phyloP scores from a whole-genome alignment of 2,113 vertebrate species.

The Esox niger region DNA sequence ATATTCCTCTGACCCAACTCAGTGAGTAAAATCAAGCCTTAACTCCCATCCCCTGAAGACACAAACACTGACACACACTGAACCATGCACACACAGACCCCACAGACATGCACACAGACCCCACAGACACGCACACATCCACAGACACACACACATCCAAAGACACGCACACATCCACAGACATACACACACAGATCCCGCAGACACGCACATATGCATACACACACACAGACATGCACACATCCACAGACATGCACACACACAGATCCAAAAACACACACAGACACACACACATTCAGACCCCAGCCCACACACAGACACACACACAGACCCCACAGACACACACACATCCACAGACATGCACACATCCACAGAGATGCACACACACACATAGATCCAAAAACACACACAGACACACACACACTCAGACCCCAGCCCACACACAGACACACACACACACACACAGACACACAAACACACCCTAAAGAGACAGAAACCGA shows the following conservation, averaged over 20 bases:
- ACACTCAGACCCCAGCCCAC: background rate
- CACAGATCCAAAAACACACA: background rate
- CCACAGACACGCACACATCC: too few species aligned
- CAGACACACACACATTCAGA: background rate
- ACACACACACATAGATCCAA: slow-evolving; percentile 23
- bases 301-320: slow-evolving; percentile 1
- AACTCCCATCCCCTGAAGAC: background rate
- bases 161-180: background rate
- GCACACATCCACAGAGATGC: slow-evolving; percentile 5
- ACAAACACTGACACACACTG: background rate
- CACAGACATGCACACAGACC: too few species aligned
- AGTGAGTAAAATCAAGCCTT: slow-evolving; percentile 5
- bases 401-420: background rate
- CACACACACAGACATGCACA: slow-evolving; percentile 12
- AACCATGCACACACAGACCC: too few species aligned
- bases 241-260: slow-evolving; percentile 22
- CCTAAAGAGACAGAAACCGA: background rate
- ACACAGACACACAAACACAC: background rate
- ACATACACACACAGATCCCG: slow-evolving; percentile 5
- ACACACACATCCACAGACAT: slow-evolving; percentile 11
- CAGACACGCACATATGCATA: background rate
- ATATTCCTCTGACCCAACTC: background rate
- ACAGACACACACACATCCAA: background rate
- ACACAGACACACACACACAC: slow-evolving; percentile 1
- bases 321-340: slow-evolving; percentile 6